phyloP scores from a whole-genome alignment of 2,113 vertebrate species.

The Bostrychus sinensis region DNA sequence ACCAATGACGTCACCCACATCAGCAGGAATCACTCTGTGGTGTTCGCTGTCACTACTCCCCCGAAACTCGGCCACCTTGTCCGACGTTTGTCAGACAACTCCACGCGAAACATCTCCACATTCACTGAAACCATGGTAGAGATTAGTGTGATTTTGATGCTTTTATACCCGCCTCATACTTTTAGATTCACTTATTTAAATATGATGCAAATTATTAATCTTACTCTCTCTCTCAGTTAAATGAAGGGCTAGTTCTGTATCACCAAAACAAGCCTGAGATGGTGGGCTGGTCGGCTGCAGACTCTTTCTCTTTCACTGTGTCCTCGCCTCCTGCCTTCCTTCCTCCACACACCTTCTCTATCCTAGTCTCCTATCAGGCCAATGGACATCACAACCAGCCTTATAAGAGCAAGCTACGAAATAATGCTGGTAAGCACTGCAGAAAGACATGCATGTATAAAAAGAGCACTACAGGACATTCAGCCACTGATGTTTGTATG shows the following conservation, averaged over 20 bases:
- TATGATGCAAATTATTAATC: not conserved
- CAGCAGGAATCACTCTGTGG: constrained; percentile 80
- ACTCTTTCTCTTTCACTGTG: constrained; percentile 83
- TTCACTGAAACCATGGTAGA: constrained; percentile 90
- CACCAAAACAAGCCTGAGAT: constrained; percentile 76
- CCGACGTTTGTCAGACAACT: constrained; percentile 69
- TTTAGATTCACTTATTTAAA: too few relatives aligned
- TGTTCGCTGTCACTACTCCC: constrained; percentile 74
- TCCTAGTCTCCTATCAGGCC: constrained; percentile 83
- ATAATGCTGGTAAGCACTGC: constrained; percentile 84
- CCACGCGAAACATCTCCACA: constrained; percentile 73
- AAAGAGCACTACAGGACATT: too few relatives aligned
- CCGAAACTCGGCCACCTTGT: constrained; percentile 84
- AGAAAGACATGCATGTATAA: too few relatives aligned
- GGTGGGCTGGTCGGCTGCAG: constrained; percentile 77
- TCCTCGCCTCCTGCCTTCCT: constrained; percentile 83
- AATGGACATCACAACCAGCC: constrained; percentile 48
- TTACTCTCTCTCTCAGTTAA: constrained; percentile 72
- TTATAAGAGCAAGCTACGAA: constrained; percentile 75
- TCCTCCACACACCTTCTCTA: constrained; percentile 79
- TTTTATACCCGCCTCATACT: not conserved
- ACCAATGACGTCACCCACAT: constrained; percentile 77
- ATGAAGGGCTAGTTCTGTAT: constrained; percentile 81
- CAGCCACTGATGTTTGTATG: not conserved
- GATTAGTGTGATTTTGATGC: not conserved